Evolutionary conservation across 2,888 invertebrate genomes (phyloP).

Genomic region (Dioctria rufipes): DNA sequence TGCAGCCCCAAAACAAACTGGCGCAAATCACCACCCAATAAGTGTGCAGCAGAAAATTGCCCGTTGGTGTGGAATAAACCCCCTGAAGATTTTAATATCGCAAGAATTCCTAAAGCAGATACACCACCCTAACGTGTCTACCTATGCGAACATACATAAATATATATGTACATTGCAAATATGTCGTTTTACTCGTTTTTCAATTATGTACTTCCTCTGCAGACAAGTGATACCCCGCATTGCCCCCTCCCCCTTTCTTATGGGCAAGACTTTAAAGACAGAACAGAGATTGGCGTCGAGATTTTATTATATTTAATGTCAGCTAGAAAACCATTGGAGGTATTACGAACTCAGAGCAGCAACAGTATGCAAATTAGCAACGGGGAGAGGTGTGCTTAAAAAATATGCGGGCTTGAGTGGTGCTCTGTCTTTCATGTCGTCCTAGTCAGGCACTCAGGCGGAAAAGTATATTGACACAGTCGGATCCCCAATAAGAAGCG

Average conservation of each 20-base stretch:
- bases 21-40: neutral
- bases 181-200: too few relatives aligned
- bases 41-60: neutral
- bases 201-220: too few relatives aligned
- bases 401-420: neutral
- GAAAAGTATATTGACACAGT: neutral
- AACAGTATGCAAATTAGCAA: neutral
- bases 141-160: too few relatives aligned
- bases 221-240: too few relatives aligned
- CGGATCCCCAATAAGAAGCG: neutral
- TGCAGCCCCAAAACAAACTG: neutral
- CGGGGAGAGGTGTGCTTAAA: neutral
- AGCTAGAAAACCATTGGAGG: neutral
- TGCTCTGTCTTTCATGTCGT: neutral
- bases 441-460: neutral
- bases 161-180: too few relatives aligned
- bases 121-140: too few relatives aligned
- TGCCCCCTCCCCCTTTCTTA: too few relatives aligned
- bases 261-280: too few relatives aligned
- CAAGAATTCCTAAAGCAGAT: too few relatives aligned
- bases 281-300: neutral
- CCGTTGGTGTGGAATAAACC: neutral
- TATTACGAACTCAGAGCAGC: neutral
- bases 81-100: too few relatives aligned
- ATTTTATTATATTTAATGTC: conserved; percentile 4